Conservation (phyloP, 2,797 vertebrate genomes). For the Enteromius unitaeniatus region DNA sequence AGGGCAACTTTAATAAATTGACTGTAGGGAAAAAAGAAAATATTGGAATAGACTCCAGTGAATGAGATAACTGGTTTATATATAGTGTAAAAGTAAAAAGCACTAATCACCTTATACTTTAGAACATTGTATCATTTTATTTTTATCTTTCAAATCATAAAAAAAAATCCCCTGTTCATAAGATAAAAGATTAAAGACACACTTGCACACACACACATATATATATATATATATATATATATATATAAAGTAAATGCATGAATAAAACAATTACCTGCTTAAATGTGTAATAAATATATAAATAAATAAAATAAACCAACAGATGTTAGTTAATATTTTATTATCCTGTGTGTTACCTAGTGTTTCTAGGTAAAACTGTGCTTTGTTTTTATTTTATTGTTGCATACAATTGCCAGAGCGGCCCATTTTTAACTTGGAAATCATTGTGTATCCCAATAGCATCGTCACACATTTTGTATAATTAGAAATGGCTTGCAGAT, state of each 20-base stretch:
- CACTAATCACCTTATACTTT: background rate
- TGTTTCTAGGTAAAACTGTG: background rate
- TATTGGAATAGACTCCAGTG: background rate
- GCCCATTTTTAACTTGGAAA: background rate
- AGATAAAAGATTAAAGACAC: background rate
- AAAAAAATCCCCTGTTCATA: background rate
- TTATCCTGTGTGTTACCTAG: background rate
- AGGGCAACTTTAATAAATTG: slow-evolving; percentile 21
- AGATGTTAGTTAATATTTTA: background rate
- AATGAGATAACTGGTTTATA: background rate
- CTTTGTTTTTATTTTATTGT: slow-evolving; percentile 3
- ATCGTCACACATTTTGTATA: background rate
- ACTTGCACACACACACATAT: too few relatives aligned
- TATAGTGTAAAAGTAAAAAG: background rate
- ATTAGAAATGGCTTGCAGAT: background rate
- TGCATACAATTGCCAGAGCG: background rate
- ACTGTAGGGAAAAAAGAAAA: background rate
- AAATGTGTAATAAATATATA: background rate
- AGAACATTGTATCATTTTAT: background rate
- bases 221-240: too few relatives aligned
- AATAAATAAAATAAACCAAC: background rate
- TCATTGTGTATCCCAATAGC: background rate
- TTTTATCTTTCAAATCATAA: background rate
- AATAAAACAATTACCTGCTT: background rate
- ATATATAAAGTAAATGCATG: too few relatives aligned